phyloP scores from a whole-genome alignment of 1,140 invertebrate genomes.

The Neotoxoptera formosana region DNA sequence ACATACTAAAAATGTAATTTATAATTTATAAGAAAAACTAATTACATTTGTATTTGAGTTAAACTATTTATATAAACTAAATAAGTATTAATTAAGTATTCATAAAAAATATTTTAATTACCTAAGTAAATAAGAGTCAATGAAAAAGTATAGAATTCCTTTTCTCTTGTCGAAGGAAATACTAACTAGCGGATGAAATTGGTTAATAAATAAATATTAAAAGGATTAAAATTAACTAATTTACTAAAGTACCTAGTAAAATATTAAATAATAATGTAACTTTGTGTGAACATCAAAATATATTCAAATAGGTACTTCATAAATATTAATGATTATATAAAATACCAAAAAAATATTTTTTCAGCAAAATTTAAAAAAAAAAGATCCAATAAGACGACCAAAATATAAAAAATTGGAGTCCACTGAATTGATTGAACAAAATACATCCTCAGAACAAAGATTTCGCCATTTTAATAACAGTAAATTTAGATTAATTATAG shows the following conservation, averaged over 20 bases:
- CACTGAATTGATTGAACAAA: conserved; percentile 48
- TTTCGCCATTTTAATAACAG: conserved; percentile 38
- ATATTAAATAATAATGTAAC: background rate
- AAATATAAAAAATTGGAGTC: conserved; percentile 50
- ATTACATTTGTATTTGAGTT: background rate
- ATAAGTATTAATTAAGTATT: background rate
- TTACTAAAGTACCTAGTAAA: background rate
- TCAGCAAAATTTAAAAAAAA: conserved; percentile 39
- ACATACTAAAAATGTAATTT: background rate
- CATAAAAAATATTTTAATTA: background rate
- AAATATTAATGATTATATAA: background rate
- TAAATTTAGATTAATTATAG: background rate
- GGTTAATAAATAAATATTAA: background rate
- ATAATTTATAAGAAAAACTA: background rate
- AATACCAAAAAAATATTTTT: background rate
- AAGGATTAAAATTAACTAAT: background rate
- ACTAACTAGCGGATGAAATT: background rate
- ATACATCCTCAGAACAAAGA: conserved; percentile 24
- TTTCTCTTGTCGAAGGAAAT: background rate
- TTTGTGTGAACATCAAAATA: background rate
- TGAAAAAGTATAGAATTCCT: no score
- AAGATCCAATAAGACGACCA: conserved; percentile 27
- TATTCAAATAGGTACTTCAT: no score
- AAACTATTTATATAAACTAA: background rate
- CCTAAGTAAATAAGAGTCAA: background rate